phyloP scores from a whole-genome alignment of 2,888 invertebrate species.

The Podabrus alpinus region DNA sequence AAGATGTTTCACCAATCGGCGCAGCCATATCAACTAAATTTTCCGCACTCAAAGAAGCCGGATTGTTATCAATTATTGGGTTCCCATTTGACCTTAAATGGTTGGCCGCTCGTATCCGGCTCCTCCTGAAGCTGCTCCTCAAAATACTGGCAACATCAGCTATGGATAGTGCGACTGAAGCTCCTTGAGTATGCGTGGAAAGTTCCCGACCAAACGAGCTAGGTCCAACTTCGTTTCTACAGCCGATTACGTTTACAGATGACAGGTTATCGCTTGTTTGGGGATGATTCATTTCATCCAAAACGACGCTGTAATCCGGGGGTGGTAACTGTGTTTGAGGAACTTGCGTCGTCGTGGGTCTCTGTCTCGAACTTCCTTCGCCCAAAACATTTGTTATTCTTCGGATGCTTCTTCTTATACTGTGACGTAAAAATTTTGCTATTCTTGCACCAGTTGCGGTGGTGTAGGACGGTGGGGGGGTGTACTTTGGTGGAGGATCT shows the following conservation, averaged over 20 bases:
- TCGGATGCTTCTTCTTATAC: constrained; percentile 77
- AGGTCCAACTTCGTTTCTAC: constrained; percentile 11
- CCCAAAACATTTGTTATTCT: constrained; percentile 64
- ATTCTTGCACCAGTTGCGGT: constrained; percentile 87
- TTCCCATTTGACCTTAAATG: constrained; percentile 45
- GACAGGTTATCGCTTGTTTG: constrained; percentile 6
- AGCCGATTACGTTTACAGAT: constrained; percentile 20
- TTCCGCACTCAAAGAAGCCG: constrained; percentile 62
- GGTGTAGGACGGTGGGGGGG: constrained; percentile 90
- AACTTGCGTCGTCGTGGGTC: constrained; percentile 21
- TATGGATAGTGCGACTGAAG: constrained; percentile 57
- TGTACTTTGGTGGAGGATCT: constrained; percentile 91
- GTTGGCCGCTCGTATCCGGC: constrained; percentile 50
- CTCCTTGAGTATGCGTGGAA: constrained; percentile 24
- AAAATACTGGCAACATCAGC: constrained; percentile 63
- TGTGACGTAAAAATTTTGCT: constrained; percentile 74
- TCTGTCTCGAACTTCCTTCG: constrained; percentile 49
- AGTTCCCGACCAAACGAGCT: constrained; percentile 20
- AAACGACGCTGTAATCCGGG: constrained; percentile 66
- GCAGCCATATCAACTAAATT: constrained; percentile 65
- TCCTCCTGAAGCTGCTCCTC: constrained; percentile 62
- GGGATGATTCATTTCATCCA: constrained; percentile 63
- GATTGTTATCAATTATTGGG: constrained; percentile 37
- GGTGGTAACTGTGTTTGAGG: constrained; percentile 57
- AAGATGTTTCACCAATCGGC: constrained; percentile 59